Evolutionary conservation across 2,888 invertebrate species (phyloP), one percentile per base, ranked within the genome.

Genomic region (Mythimna lalbum): DNA sequence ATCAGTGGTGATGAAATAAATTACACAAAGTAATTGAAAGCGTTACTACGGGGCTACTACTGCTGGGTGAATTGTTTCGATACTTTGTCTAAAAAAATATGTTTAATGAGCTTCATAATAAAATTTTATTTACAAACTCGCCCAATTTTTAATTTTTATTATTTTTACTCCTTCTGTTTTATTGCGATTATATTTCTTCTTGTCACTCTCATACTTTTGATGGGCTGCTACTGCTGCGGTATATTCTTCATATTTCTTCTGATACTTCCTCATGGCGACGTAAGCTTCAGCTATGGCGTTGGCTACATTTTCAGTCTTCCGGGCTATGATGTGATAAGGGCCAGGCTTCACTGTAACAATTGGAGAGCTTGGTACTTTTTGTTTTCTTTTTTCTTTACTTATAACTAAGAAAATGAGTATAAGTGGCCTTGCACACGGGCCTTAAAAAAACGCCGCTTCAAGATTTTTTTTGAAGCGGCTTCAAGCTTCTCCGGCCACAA

Each of bases 301-400:
- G 17, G 17, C 31, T 12, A 55, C 7, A 14, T 27, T n/a, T 10
- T 67, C 75, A 23, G 75, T 21, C 4, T 31, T 53, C 19, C 49
- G 47, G 12, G 67, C 49, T 39, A 73, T 39, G 12, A 14, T 19
- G 12, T 49, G 39, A 23, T 53, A 70, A 12, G 39, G 75, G 14
- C 59, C 75, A 12, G 47, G 75, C 19, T n/a, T 73, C 47, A 12
- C 73, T 73, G 76, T 39, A 73, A 73, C 59, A 73, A 66, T 53
- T 47, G 9, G 14, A 43, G 12, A 27, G 0, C 9, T 49, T 43
- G 23, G 14, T 14, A 33, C n/a, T 57, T 55, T 31, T 47, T 52
- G 14, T 27, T 23, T 55, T n/a, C n/a, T n/a, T n/a, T 12, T n/a
- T 57, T 33, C 4, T 47, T 23, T 14, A 21, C 1, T 4, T 23